Percentiles rank a stretch among this genome's conserved stretches.
These are phyloP conservation scores for Physella acuta DNA, from an alignment of 1,140 invertebrate species.

Conservation along the genomic window DNA sequence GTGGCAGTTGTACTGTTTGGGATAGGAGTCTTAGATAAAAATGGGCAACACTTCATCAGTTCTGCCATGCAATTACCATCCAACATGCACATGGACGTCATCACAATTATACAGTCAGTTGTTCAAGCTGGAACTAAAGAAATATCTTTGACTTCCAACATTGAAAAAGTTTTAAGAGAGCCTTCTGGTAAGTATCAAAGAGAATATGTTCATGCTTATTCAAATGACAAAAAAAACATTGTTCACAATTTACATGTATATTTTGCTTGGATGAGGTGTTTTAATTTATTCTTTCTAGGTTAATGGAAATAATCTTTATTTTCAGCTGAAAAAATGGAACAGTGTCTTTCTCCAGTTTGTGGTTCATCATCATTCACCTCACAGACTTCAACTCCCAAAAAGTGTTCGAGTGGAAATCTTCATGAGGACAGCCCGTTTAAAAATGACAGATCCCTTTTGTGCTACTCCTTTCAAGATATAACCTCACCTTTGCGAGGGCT, in stretches of 20 bases:
- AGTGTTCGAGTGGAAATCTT: background rate
- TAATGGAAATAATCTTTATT: too few relatives aligned
- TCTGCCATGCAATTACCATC: conserved; percentile 1
- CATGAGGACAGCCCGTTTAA: background rate
- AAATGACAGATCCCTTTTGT: background rate
- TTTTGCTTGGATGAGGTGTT: too few relatives aligned
- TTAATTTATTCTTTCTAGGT: background rate
- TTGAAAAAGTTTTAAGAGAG: conserved; percentile 11
- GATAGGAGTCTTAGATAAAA: conserved; percentile 22
- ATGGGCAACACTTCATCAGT: conserved; percentile 13
- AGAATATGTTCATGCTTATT: too few relatives aligned
- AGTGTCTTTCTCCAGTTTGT: background rate
- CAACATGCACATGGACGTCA: conserved; percentile 4
- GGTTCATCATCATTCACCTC: background rate
- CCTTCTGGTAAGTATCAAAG: conserved; percentile 1
- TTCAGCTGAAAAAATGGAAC: background rate
- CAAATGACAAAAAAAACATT: too few relatives aligned
- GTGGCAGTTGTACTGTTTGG: conserved; percentile 10
- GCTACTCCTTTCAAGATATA: conserved; percentile 1
- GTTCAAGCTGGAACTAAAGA: conserved; percentile 12
- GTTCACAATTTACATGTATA: too few relatives aligned
- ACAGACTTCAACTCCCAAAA: conserved; percentile 14
- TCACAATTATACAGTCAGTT: conserved; percentile 17
- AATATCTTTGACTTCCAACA: conserved; percentile 8
- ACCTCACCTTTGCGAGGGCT: conserved; percentile 14